These are phyloP conservation scores for Rhinolophus ferrumequinum DNA, from an alignment of 2,113 vertebrate genomes.

Conservation along the genomic window DNA sequence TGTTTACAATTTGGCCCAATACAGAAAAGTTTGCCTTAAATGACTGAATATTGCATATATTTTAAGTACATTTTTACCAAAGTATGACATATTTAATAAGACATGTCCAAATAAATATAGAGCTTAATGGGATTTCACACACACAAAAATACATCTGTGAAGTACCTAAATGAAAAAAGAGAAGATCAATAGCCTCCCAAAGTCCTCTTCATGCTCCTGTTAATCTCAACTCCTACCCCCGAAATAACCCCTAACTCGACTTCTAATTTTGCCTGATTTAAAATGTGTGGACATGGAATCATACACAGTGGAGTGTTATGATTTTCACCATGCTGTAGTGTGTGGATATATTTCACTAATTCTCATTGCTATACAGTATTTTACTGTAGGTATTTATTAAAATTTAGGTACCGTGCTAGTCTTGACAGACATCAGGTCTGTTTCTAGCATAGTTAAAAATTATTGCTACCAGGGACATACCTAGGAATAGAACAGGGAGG, in stretches of 20 bases:
- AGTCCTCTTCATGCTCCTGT: background rate
- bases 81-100: background rate
- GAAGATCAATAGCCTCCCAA: background rate
- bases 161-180: background rate
- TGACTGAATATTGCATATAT: conserved; percentile 50
- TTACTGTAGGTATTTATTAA: background rate
- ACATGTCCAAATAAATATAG: background rate
- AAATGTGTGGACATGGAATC: background rate
- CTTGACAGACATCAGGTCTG: background rate
- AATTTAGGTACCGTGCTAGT: background rate
- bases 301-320: background rate
- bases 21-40: background rate
- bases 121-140: background rate
- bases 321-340: background rate
- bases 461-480: background rate
- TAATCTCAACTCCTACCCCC: background rate
- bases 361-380: background rate
- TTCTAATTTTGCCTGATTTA: background rate
- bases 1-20: background rate
- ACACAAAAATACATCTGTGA: background rate
- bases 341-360: background rate
- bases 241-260: background rate
- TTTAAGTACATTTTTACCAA: background rate
- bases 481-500: background rate
- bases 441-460: background rate